Base-by-base conservation (phyloP, 2,113 vertebrate species). In the chimpanzee (Pan troglodytes) region DNA sequence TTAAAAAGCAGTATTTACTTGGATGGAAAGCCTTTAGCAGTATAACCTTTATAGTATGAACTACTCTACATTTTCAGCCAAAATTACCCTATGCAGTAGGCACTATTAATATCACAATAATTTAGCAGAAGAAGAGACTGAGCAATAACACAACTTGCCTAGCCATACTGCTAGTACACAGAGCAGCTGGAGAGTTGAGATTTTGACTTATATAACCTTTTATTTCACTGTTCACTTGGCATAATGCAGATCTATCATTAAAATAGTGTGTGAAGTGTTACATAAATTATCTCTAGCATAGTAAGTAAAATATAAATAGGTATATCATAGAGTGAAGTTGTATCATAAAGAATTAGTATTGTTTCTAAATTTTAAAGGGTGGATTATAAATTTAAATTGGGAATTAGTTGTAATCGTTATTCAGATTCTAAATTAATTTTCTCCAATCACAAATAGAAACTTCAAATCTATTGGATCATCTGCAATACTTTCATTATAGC, bases 341-440 rank as follows among this genome's bases (percentile, higher is more conserved):
- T 57, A 93, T 59, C 5, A 50, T 76, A 38, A 88, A 40, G 5
- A 76, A 38, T 73, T 52, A 89, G 4, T 55, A 67, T 32, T 32
- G 18, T 32, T 94, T 59, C 84, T 45, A 85, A 97, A 84, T 80
- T 43, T 93, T 45, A 95, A 95, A 64, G 6, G 5, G 4, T 86
- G 9, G 14, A 38, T 61, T 90, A 35, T 38, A 73, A 40, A 88
- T 89, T 59, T 82, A 50, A 92, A 95, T 43, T 85, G 32, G 3
- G 81, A 90, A 27, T 68, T n/a, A 35, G 35, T 70, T 95, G 7
- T n/a, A 52, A 52, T 32, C 23, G 2, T 95, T 94, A 94, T 23
- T 97, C 6, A 79, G 93, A 82, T 79, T 89, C 45, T 89, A 68
- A 89, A 72, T 91, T 94, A 78, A 45, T 76, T 89, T 76, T 93